A percentile compares a stretch with the other conserved stretches of the same genome.
Evolutionary conservation across 2,113 vertebrate genomes (phyloP).

Genomic region (Proteles cristata): DNA sequence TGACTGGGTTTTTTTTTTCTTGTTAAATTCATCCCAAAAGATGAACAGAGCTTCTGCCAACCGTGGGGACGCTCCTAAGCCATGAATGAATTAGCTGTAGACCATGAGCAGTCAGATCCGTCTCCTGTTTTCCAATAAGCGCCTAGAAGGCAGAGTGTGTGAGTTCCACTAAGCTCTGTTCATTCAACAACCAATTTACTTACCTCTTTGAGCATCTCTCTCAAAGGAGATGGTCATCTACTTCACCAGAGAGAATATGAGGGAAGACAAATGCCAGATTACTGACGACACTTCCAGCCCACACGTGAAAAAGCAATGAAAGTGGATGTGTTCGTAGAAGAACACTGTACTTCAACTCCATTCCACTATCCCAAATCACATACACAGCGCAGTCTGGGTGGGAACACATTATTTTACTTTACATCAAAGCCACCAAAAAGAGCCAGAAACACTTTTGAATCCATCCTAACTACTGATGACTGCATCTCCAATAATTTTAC

Average conservation of each 20-base stretch:
- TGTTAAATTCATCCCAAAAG: neutral
- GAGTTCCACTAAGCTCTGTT: neutral
- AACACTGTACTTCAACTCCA: neutral
- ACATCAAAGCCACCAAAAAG: conserved; percentile 41
- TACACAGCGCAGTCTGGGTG: neutral
- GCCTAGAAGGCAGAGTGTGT: neutral
- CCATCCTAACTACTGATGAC: neutral
- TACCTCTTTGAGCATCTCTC: neutral
- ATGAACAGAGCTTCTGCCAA: neutral
- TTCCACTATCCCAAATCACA: neutral
- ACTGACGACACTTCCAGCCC: neutral
- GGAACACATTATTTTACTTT: neutral
- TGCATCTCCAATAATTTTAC: conserved; percentile 27
- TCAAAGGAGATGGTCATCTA: neutral
- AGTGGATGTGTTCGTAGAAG: neutral
- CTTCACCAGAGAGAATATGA: neutral
- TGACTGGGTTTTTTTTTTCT: neutral
- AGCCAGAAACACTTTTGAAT: conserved; percentile 26
- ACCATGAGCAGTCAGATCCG: neutral
- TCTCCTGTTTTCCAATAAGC: neutral
- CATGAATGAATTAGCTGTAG: conserved; percentile 35
- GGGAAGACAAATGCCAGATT: neutral
- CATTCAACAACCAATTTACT: neutral
- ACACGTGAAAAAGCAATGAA: neutral
- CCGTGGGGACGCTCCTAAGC: neutral